A percentile compares a stretch with the other conserved stretches of the same genome.
Evolutionary conservation across 2,113 vertebrate species (phyloP).

Genomic region (Gavialis gangeticus): DNA sequence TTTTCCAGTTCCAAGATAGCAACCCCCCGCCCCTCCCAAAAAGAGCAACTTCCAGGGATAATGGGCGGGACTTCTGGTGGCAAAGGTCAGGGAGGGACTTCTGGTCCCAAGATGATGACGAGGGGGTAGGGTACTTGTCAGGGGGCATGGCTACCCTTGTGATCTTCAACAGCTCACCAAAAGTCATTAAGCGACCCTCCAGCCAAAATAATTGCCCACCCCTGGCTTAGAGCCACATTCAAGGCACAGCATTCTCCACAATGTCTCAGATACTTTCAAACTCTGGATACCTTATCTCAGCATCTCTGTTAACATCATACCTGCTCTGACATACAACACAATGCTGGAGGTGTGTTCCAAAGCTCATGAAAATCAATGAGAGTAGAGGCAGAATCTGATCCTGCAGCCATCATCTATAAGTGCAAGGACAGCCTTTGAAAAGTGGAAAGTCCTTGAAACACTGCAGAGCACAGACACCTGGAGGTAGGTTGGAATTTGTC

Average conservation of each 20-base stretch:
- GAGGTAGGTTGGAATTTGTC: neutral
- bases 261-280: neutral
- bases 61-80: too few relatives aligned
- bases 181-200: too few relatives aligned
- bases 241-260: neutral
- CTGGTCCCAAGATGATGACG: too few relatives aligned
- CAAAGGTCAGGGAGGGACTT: too few relatives aligned
- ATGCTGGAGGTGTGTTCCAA: neutral
- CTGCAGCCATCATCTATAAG: neutral
- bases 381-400: too few relatives aligned
- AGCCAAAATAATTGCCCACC: too few relatives aligned
- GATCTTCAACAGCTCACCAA: neutral
- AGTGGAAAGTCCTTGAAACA: rapidly evolving
- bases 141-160: too few relatives aligned
- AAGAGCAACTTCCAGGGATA: too few relatives aligned
- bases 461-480: rapidly evolving
- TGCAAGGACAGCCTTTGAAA: neutral
- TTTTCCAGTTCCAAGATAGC: too few relatives aligned
- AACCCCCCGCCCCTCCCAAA: too few relatives aligned
- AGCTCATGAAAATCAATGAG: neutral
- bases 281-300: neutral
- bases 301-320: neutral
- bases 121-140: too few relatives aligned
- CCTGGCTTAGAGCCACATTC: neutral
- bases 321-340: neutral